These are phyloP conservation scores for Syncerus caffer DNA, from an alignment of 2,797 vertebrate genomes.

Conservation along the genomic window DNA sequence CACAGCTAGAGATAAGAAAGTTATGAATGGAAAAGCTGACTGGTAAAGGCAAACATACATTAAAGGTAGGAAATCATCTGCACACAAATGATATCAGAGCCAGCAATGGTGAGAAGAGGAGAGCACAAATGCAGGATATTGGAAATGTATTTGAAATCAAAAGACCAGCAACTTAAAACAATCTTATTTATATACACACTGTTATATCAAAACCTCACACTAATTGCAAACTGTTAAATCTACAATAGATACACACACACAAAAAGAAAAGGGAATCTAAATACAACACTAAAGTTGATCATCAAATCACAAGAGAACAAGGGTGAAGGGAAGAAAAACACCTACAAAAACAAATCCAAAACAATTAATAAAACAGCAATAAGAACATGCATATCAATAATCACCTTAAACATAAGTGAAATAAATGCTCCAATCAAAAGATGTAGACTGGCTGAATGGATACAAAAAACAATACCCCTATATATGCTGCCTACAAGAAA, in stretches of 20 bases:
- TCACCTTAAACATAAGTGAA: background rate
- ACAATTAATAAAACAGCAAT: background rate
- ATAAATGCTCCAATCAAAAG: background rate
- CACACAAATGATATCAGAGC: background rate
- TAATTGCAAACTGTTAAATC: background rate
- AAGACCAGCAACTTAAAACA: background rate
- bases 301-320: background rate
- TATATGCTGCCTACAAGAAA: background rate
- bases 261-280: background rate
- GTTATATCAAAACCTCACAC: background rate
- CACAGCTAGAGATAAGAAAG: background rate
- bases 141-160: background rate
- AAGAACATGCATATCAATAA: background rate
- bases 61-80: background rate
- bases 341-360: background rate
- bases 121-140: background rate
- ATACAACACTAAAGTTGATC: background rate
- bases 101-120: background rate
- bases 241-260: background rate
- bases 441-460: background rate
- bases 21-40: background rate
- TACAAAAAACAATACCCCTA: background rate
- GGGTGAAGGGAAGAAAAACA: background rate
- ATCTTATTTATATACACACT: background rate
- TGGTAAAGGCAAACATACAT: background rate